Evolutionary conservation across 2,888 invertebrate genomes (phyloP).

Genomic region (Conops quadrifasciatus): DNA sequence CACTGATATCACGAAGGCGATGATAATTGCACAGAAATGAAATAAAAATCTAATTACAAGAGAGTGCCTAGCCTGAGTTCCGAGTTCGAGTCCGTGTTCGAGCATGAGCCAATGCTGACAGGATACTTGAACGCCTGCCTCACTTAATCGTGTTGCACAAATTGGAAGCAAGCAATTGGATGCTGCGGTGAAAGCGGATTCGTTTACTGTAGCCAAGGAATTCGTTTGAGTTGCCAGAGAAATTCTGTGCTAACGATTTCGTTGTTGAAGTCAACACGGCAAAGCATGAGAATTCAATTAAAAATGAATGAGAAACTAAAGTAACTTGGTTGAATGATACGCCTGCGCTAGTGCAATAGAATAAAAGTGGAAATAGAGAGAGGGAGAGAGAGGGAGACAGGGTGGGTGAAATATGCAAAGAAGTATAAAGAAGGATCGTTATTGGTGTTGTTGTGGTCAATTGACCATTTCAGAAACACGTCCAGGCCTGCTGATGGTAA

Average conservation of each 20-base stretch:
- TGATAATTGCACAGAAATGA: slow-evolving; percentile 19
- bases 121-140: slow-evolving; percentile 10
- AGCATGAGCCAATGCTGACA: background rate
- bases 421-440: no score
- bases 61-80: background rate
- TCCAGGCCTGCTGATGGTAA: background rate
- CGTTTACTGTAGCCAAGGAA: background rate
- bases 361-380: background rate
- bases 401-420: no score
- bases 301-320: slow-evolving; percentile 1
- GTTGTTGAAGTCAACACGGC: slow-evolving; percentile 6
- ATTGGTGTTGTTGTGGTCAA: background rate
- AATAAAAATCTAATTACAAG: slow-evolving; percentile 20
- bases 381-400: background rate
- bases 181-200: no score
- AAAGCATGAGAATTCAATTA: slow-evolving; percentile 15
- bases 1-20: background rate
- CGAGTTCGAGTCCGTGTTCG: background rate
- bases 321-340: background rate
- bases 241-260: background rate
- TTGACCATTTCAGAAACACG: background rate
- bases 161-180: background rate
- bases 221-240: background rate
- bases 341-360: background rate
- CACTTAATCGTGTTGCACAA: slow-evolving; percentile 20